phyloP scores from a whole-genome alignment of 2,888 invertebrate species.

The Tipula lateralis region DNA sequence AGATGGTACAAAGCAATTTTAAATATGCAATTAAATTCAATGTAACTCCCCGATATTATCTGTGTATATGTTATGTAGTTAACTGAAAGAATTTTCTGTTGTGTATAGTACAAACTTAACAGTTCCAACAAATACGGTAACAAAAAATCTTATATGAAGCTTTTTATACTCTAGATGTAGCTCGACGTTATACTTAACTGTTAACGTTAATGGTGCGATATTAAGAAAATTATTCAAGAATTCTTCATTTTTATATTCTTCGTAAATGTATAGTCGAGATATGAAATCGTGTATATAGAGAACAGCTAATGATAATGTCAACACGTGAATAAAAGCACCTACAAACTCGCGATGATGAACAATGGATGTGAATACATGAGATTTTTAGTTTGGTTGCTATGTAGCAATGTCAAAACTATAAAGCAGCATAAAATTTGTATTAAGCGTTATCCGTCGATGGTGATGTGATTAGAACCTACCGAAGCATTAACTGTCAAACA shows the following conservation, averaged over 20 bases:
- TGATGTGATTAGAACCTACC: too few relatives aligned
- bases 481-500: too few relatives aligned
- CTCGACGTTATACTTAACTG: not conserved
- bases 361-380: too few relatives aligned
- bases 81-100: not conserved
- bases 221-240: not conserved
- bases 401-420: too few relatives aligned
- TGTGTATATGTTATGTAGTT: not conserved
- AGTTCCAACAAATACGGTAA: not conserved
- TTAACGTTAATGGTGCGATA: not conserved
- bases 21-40: not conserved
- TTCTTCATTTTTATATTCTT: not conserved
- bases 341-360: not conserved
- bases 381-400: too few relatives aligned
- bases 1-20: not conserved
- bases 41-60: not conserved
- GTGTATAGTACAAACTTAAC: not conserved
- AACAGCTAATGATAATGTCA: not conserved
- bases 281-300: not conserved
- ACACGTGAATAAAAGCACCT: not conserved
- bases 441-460: too few relatives aligned
- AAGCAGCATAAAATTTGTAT: too few relatives aligned
- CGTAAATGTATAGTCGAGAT: not conserved
- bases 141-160: not conserved
- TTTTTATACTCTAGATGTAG: not conserved